phyloP scores from a whole-genome alignment of 2,113 vertebrate genomes.

The Aythya baeri region DNA sequence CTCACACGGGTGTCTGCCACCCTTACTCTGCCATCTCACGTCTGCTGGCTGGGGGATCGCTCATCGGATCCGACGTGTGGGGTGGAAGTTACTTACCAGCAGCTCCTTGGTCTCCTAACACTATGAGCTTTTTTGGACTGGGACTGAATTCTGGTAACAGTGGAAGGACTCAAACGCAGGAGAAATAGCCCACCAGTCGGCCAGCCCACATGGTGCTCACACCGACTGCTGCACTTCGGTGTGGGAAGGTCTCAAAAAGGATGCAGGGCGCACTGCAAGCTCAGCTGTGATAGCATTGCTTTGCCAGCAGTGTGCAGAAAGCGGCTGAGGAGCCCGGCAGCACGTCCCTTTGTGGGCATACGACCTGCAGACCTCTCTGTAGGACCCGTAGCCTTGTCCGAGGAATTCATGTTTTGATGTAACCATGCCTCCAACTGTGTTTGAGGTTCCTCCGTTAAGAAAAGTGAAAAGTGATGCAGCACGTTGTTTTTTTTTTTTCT shows the following conservation, averaged over 20 bases:
- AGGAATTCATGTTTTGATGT: neutral
- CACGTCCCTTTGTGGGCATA: neutral
- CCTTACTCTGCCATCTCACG: neutral
- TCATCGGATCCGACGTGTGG: neutral
- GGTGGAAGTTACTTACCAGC: conserved; percentile 27
- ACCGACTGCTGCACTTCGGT: accelerated
- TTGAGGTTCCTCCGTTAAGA: neutral
- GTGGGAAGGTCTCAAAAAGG: accelerated
- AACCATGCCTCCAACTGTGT: neutral
- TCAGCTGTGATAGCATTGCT: accelerated
- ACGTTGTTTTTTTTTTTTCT: conserved; percentile 10
- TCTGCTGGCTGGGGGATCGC: neutral
- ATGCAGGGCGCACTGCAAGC: accelerated
- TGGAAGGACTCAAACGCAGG: neutral
- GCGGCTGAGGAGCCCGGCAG: neutral
- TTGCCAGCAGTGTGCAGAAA: neutral
- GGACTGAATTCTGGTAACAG: neutral
- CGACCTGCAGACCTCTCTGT: neutral
- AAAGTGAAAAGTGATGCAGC: neutral
- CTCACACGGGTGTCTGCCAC: neutral
- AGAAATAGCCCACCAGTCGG: neutral
- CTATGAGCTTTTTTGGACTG: neutral
- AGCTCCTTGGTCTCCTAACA: conserved; percentile 24
- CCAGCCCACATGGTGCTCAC: accelerated
- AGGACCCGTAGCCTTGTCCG: neutral